These are phyloP conservation scores for Pandemis corylana DNA, from an alignment of 2,888 invertebrate genomes.

Conservation along the genomic window DNA sequence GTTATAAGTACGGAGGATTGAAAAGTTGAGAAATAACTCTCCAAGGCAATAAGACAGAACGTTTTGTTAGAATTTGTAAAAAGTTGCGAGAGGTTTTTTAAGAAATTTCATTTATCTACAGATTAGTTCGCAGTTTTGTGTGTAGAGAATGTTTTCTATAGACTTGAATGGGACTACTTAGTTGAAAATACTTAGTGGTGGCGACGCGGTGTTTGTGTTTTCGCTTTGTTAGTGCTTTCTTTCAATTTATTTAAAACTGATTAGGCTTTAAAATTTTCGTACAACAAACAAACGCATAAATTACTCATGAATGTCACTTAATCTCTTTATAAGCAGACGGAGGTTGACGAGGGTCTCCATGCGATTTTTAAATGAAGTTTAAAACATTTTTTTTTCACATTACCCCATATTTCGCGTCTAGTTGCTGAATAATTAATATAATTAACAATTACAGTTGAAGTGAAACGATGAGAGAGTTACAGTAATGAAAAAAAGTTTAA, in stretches of 20 bases:
- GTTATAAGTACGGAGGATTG: slow-evolving; percentile 74
- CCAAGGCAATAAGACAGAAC: slow-evolving; percentile 64
- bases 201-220: not conserved
- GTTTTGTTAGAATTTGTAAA: slow-evolving; percentile 69
- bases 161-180: slow-evolving; percentile 6
- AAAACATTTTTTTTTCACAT: slow-evolving; percentile 58
- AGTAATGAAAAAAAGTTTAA: not conserved
- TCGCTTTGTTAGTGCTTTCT: not conserved
- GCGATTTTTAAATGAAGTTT: slow-evolving; percentile 64
- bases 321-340: slow-evolving; percentile 62
- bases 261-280: slow-evolving; percentile 29
- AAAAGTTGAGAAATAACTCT: slow-evolving; percentile 71
- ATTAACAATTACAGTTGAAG: not conserved
- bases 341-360: slow-evolving; percentile 66
- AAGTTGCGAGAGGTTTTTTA: slow-evolving; percentile 59
- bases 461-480: not conserved
- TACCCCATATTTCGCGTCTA: slow-evolving; percentile 44
- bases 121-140: slow-evolving; percentile 31
- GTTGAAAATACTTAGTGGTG: not conserved
- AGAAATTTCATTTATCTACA: slow-evolving; percentile 42
- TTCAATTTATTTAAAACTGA: slow-evolving; percentile 41
- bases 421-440: not conserved
- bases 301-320: slow-evolving; percentile 61
- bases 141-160: slow-evolving; percentile 18
- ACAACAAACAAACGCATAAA: slow-evolving; percentile 43